Percentiles rank a stretch among this genome's conserved stretches.
Evolutionary conservation across 2,888 invertebrate genomes (phyloP).

Genomic region (Crossocerus cetratus): DNA sequence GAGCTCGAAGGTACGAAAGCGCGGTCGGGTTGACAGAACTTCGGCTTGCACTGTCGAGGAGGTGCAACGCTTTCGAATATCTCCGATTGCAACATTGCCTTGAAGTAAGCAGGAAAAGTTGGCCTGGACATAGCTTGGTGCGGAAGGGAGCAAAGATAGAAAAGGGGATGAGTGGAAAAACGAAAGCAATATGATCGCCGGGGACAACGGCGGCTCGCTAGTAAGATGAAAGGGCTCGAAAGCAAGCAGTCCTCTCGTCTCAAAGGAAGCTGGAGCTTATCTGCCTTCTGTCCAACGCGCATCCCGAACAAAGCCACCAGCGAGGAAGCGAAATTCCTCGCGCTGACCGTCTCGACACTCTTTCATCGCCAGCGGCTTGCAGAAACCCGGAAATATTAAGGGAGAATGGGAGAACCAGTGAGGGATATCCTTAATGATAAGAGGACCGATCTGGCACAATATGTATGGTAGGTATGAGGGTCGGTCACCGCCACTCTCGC

Average conservation of each 20-base stretch:
- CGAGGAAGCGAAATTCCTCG: slow-evolving; percentile 37
- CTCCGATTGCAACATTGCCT: neutral
- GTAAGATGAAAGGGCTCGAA: slow-evolving; percentile 1
- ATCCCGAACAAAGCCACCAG: slow-evolving; percentile 38
- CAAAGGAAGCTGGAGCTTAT: slow-evolving; percentile 12
- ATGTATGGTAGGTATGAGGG: slow-evolving; percentile 6
- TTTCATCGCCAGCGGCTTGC: neutral
- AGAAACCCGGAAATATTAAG: neutral
- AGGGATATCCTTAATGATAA: slow-evolving; percentile 11
- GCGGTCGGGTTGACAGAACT: neutral
- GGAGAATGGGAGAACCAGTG: slow-evolving; percentile 11
- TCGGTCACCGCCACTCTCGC: slow-evolving; percentile 24
- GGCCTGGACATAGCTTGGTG: too few species aligned
- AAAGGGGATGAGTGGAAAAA: neutral
- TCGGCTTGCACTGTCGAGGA: slow-evolving; percentile 9
- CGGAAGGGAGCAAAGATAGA: neutral
- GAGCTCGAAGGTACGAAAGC: neutral
- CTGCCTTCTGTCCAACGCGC: slow-evolving; percentile 45
- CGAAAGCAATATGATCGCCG: neutral
- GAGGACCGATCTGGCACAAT: slow-evolving; percentile 18
- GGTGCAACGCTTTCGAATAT: neutral
- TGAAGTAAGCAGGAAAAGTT: neutral
- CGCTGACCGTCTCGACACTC: neutral
- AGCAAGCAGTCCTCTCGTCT: slow-evolving; percentile 30
- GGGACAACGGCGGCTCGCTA: neutral